Evolutionary conservation across 2,113 vertebrate genomes (phyloP), one percentile per base, ranked within the genome.

Genomic region (Gobiocypris rarus): DNA sequence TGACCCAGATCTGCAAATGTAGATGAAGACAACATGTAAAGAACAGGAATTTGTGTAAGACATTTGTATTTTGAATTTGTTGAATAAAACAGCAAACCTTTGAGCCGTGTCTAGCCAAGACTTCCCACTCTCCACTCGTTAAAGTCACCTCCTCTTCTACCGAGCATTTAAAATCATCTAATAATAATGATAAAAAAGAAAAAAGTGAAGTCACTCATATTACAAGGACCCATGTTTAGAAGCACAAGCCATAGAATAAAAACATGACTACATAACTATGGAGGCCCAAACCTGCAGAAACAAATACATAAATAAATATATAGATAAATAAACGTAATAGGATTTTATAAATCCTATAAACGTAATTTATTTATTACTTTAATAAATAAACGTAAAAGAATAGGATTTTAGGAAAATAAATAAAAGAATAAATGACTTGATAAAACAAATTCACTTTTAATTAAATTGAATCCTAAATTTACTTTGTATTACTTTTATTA

Each of bases 71-170:
- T 13, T 10, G 10, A 56, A 6, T 26, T 8, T 2, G 48, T 48
- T 38, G 50, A 34, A 34, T 41, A 69, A 82, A 4, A 28, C 13
- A 45, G 24, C 79, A 88, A 61, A 99, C 97, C 96, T 99, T 98
- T 24, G 97, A 98, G 43, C 97, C 97, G 0, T 99, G 97, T 88
- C 97, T 94, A 0, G 96, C 96, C 88, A 99, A 82, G 59, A 99
- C 97, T 86, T 99, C 98, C 98, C 98, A 99, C 26, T 99, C 97
- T 43, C 98, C 98, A 75, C 92, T 94, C 79, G 97, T 99, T 92
- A 99, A 85, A 1, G 96, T 93, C 7, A 96, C 50, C 89, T 99
- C 97, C 88, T 98, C 96, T 86, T 96, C 96, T 89, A 99, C 89
- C 74, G 93, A 93, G 89, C 98, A 98, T 80, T 95, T 97, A 90